These are phyloP conservation scores for Drosophila funebris DNA, from an alignment of 1,140 invertebrate species.

Conservation along the genomic window DNA sequence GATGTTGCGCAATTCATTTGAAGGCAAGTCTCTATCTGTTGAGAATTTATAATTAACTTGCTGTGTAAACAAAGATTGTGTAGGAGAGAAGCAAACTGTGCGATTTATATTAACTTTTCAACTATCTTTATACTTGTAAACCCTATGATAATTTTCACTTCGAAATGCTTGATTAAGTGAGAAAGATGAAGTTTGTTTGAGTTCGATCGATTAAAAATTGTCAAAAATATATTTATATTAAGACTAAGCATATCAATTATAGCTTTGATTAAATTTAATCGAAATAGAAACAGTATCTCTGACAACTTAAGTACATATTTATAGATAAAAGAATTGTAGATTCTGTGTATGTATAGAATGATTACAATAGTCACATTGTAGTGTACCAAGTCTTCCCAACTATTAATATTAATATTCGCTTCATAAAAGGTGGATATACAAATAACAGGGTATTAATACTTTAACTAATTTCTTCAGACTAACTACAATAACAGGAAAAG, in stretches of 20 bases:
- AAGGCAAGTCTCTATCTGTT: neutral
- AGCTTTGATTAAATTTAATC: neutral
- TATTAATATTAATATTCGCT: too few species aligned
- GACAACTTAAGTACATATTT: neutral
- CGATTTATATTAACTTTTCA: too few species aligned
- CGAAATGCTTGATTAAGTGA: too few species aligned
- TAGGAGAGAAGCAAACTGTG: neutral
- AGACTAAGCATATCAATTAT: neutral
- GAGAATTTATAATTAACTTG: slow-evolving; percentile 59
- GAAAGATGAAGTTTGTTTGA: too few species aligned
- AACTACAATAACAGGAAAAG: too few species aligned
- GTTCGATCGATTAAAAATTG: neutral
- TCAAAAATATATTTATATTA: neutral
- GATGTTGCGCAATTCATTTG: slow-evolving; percentile 1
- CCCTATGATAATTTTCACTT: too few species aligned
- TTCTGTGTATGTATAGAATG: neutral
- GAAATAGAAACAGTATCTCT: neutral
- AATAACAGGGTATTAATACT: too few species aligned
- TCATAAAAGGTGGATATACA: too few species aligned
- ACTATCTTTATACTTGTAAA: too few species aligned
- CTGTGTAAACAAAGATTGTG: slow-evolving; percentile 44
- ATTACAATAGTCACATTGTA: too few species aligned
- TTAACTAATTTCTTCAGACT: too few species aligned
- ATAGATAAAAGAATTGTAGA: neutral
- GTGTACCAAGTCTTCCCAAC: too few species aligned